Evolutionary conservation across 2,797 vertebrate genomes (phyloP), one percentile per base, ranked within the genome.

Genomic region (Helostoma temminkii): DNA sequence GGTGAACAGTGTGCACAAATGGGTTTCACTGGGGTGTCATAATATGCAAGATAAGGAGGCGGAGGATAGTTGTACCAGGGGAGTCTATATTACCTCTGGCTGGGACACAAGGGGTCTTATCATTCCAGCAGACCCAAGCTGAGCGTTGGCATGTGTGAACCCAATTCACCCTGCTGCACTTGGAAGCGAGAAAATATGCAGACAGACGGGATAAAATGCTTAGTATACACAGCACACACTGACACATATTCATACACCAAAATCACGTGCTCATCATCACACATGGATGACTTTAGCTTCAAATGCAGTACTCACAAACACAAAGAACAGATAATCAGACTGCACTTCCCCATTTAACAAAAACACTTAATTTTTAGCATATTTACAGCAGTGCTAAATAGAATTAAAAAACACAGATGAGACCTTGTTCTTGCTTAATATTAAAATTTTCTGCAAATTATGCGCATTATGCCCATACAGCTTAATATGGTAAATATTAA

Each of bases 241-340:
- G 67, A 82, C 79, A 84, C 77, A 89, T 74, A 87, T 85, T 89
- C 80, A 88, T 78, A 80, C 83, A 70, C 66, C 58, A 41, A 36
- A 52, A 79, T 78, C 74, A 66, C 65, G 76, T 69, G 67, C 70
- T 59, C 72, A 61, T 61, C 30, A 25, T 68, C 73, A 78, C 9
- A 24, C 76, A 68, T 75, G 81, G 48, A 48, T 58, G 46, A 62
- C 37, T 12, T 30, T n/a, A 34, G 59, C 57, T 49, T 39, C 76
- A 62, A 37, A 87, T 59, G 62, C 66, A 59, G 50, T 39, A 10
- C 22, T 56, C 37, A 26, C 43, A 64, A 15, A 79, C 48, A 64
- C 70, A 76, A 16, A 9, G 16, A 52, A 58, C 70, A 68, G 55
- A 77, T 63, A 74, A 70, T 37, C 24, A 28, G 46, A 59, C 21